Percentiles rank a stretch among this genome's conserved stretches.
These are phyloP conservation scores for Pseudolaguvia tuberculata DNA, from an alignment of 2,113 vertebrate genomes.

Conservation along the genomic window DNA sequence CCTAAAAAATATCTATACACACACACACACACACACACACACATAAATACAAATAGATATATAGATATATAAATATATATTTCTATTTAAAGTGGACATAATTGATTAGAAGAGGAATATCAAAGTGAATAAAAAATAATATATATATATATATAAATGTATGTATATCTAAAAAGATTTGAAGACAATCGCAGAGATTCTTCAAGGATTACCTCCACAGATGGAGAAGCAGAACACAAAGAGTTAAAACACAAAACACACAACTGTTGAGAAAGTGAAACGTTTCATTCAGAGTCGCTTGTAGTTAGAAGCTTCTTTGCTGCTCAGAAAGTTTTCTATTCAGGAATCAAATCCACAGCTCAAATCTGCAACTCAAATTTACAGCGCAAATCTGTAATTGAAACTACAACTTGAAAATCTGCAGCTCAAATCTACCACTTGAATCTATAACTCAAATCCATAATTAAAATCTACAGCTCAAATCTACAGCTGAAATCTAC, in stretches of 20 bases:
- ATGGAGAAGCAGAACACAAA: conserved; percentile 52
- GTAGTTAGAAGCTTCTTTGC: conserved; percentile 3
- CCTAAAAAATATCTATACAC: conserved; percentile 59
- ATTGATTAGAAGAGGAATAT: conserved; percentile 71
- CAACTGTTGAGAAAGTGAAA: conserved; percentile 1
- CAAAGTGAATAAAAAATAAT: conserved; percentile 65
- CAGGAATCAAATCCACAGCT: neutral
- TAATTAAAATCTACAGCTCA: neutral
- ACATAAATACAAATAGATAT: too few species aligned
- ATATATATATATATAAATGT: conserved; percentile 55
- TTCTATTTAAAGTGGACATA: conserved; percentile 76
- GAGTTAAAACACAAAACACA: conserved; percentile 34
- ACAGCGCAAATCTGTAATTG: neutral
- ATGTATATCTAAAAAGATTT: conserved; percentile 55
- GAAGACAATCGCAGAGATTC: conserved; percentile 79
- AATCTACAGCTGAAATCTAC: neutral
- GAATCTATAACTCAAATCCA: too few species aligned
- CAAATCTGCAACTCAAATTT: neutral
- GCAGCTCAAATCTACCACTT: too few species aligned
- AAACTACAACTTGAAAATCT: neutral
- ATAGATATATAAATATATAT: conserved; percentile 65
- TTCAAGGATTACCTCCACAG: too few species aligned
- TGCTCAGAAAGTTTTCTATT: conserved; percentile 2
- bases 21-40: neutral
- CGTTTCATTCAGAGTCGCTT: neutral